Conservation (phyloP, 2,113 vertebrate genomes). For the Hiodon tergisus region DNA sequence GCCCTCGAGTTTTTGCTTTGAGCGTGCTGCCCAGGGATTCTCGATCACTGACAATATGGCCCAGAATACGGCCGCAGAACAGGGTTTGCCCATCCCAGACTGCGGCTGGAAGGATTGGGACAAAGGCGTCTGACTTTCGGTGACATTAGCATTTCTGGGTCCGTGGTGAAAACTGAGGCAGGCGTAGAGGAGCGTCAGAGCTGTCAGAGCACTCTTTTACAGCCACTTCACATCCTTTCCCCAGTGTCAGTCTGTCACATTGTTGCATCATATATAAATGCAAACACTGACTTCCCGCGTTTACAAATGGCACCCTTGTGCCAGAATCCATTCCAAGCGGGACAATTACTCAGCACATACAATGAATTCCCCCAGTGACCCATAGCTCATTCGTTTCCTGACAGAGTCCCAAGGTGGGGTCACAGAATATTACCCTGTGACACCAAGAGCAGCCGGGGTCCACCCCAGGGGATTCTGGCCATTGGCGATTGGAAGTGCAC, state of each 20-base stretch:
- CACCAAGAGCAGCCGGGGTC: constrained; percentile 7
- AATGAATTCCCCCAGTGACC: background rate
- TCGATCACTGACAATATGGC: too few relatives aligned
- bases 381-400: background rate
- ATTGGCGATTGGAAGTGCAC: background rate
- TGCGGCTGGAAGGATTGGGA: too few relatives aligned
- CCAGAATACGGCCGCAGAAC: too few relatives aligned
- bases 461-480: background rate
- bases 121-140: too few relatives aligned
- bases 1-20: too few relatives aligned
- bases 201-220: background rate
- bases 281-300: background rate
- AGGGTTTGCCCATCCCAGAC: too few relatives aligned
- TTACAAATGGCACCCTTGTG: constrained; percentile 2
- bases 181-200: background rate
- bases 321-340: constrained; percentile 8
- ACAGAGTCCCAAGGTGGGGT: background rate
- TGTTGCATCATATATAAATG: constrained; percentile 10
- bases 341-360: background rate
- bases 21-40: too few relatives aligned
- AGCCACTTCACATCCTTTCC: background rate
- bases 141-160: too few relatives aligned
- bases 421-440: constrained; percentile 6
- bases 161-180: too few relatives aligned
- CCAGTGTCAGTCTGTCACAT: background rate